phyloP scores from a whole-genome alignment of 2,113 vertebrate species.

The Alaudala cheleensis region DNA sequence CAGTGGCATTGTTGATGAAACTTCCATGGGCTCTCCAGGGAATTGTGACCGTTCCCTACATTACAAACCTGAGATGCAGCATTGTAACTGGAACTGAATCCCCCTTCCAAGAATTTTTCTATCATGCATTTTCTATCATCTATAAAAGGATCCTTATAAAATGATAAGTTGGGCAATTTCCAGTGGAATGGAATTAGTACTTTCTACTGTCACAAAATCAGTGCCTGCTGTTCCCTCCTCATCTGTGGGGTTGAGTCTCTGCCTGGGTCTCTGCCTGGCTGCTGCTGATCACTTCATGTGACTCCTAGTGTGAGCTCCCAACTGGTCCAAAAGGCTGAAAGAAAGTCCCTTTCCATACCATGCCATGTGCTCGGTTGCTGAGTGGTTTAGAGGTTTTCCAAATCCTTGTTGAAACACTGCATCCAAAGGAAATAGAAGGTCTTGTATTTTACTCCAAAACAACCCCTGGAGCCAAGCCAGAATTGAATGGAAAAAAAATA shows the following conservation, averaged over 20 bases:
- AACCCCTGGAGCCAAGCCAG: background rate
- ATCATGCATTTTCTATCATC: fast-evolving
- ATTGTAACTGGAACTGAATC: background rate
- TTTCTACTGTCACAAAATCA: background rate
- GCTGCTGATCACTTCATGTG: background rate
- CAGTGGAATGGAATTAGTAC: background rate
- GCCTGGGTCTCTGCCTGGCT: background rate
- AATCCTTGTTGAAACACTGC: background rate
- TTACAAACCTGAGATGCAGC: background rate
- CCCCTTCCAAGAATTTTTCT: background rate
- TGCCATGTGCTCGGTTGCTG: background rate
- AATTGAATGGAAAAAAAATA: background rate
- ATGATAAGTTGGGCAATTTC: background rate
- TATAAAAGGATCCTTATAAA: background rate
- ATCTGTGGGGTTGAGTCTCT: background rate
- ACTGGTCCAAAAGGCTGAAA: background rate
- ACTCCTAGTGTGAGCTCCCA: background rate
- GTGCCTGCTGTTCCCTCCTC: background rate
- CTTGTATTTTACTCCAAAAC: background rate
- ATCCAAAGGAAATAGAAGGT: background rate
- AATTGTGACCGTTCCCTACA: background rate
- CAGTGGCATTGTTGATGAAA: background rate
- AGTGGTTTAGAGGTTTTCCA: background rate
- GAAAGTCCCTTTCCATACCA: background rate
- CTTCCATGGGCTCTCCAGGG: background rate